Percentiles rank a stretch among this genome's conserved stretches.
Evolutionary conservation across 2,797 vertebrate species (phyloP).

Genomic region (Triplophysa yarkandensis): DNA sequence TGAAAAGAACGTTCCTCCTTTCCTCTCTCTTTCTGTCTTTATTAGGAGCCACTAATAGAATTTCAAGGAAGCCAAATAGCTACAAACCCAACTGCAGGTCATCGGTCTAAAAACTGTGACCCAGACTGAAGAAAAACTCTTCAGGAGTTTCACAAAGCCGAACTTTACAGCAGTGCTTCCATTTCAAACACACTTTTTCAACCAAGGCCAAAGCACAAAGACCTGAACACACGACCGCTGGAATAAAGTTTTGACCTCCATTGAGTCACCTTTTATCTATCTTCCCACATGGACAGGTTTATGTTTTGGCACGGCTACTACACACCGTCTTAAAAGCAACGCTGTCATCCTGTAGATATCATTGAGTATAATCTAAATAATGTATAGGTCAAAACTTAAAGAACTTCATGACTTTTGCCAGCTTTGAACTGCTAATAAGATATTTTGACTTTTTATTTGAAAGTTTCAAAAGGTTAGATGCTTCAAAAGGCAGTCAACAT

Average conservation of each 20-base stretch:
- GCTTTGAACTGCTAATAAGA: not conserved
- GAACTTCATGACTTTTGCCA: not conserved
- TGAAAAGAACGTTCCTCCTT: not conserved
- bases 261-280: not conserved
- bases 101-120: not conserved
- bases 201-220: not conserved
- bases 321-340: not conserved
- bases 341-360: not conserved
- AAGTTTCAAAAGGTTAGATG: too few relatives aligned
- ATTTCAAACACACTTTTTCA: not conserved
- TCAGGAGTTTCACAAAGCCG: not conserved
- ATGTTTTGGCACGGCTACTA: not conserved
- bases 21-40: not conserved
- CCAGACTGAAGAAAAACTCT: not conserved
- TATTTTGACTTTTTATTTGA: too few relatives aligned
- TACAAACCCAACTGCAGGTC: not conserved
- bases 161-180: not conserved
- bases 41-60: not conserved
- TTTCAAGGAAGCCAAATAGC: constrained; percentile 1
- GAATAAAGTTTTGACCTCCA: not conserved
- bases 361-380: not conserved
- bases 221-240: not conserved
- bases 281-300: not conserved
- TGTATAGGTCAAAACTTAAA: not conserved
- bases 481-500: too few relatives aligned